These are phyloP conservation scores for Gallinago stenura DNA, from an alignment of 2,797 vertebrate genomes.

Conservation along the genomic window DNA sequence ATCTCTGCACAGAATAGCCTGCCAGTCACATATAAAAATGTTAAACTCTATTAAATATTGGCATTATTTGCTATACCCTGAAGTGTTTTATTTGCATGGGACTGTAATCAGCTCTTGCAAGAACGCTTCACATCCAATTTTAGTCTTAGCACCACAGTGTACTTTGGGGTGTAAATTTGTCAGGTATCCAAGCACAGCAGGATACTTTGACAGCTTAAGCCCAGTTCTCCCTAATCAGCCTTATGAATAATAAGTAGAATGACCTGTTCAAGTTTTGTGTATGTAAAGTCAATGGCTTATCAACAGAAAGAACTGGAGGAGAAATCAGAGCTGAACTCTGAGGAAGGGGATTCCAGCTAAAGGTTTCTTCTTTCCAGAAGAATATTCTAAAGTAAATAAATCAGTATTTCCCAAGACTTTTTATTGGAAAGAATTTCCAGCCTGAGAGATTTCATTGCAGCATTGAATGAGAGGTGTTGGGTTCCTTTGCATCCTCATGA, in stretches of 20 bases:
- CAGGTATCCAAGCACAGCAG: conserved; percentile 42
- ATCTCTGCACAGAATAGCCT: conserved; percentile 20
- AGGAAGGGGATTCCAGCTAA: not conserved
- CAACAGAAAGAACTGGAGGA: not conserved
- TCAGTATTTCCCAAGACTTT: not conserved
- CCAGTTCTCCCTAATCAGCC: not conserved
- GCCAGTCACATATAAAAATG: conserved; percentile 1
- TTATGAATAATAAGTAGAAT: conserved; percentile 23
- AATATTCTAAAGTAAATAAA: not conserved
- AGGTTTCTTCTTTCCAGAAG: not conserved
- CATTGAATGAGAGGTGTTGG: not conserved
- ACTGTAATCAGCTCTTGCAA: conserved; percentile 11
- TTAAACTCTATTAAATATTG: conserved; percentile 22
- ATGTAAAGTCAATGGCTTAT: not conserved
- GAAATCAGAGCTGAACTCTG: not conserved
- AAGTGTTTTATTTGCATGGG: conserved; percentile 24
- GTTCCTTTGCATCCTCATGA: conserved; percentile 9
- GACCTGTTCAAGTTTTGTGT: not conserved
- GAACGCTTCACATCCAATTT: not conserved
- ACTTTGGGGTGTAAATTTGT: conserved; percentile 57
- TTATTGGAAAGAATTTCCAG: not conserved
- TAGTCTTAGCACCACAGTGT: conserved; percentile 17
- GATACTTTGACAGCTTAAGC: conserved; percentile 5
- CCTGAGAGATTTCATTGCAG: not conserved
- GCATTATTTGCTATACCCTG: not conserved